Evolutionary conservation across 1,140 invertebrate genomes (phyloP), one percentile per base, ranked within the genome.

Genomic region (Brevipalpus yothersi): DNA sequence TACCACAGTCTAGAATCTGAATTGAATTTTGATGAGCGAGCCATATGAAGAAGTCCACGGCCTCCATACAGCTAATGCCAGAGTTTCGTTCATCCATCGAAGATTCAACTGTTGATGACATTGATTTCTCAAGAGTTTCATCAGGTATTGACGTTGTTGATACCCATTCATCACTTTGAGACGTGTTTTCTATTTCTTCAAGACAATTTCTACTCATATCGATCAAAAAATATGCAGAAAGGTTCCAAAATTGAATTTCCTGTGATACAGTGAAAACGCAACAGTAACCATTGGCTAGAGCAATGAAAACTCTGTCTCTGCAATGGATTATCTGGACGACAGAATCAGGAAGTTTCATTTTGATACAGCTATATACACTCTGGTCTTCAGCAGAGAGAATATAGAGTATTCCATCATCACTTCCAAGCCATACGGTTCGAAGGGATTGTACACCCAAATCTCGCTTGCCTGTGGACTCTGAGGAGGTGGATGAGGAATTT

Each of bases 1-100:
- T 77, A 62, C 82, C 76, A 10, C 93, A 86, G 74, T 96, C 82
- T 41, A 98, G 77, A 62, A 98, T 86, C 68, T 93, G 85, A 64
- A 96, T 84, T 65, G 84, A 86, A 74, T 98, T 99, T 65, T 88
- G 79, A 73, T 93, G 95, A 45, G 91, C 92, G 70, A 90, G 94
- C 94, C 94, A 99, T 55, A 98, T 83, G 54, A 83, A 86, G 66
- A 83, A 84, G 58, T 86, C 83, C 19, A 93, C 88, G 72, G 81
- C 71, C 60, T 81, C 79, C 73, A 92, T 76, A 70, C 82, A 84
- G 60, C 82, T 74, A 49, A 87, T 83, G 9, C 51, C 31, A 41
- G 56, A 59, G 4, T n/a, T n/a, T n/a, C n/a, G n/a, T n/a, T n/a
- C n/a, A n/a, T n/a, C n/a, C n/a, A n/a, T n/a, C n/a, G n/a, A n/a